Conservation (phyloP, 1,140 invertebrate genomes). For the Eueides isabella region DNA sequence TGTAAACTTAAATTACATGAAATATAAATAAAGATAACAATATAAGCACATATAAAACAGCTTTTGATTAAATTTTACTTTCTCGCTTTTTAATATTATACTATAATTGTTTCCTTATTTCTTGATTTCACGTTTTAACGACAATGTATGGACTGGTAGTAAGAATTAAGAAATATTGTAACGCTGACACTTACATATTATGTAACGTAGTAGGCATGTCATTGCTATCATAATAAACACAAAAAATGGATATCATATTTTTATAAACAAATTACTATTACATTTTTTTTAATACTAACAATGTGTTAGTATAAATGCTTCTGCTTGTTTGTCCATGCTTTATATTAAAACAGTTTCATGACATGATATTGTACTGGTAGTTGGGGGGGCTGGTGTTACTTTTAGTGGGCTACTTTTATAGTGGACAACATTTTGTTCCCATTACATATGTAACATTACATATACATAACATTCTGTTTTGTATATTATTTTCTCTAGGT, state of each 20-base stretch:
- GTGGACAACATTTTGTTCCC: no score
- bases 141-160: neutral
- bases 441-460: no score
- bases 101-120: conserved; percentile 4
- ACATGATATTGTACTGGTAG: no score
- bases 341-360: no score
- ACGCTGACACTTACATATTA: neutral
- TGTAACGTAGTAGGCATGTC: neutral
- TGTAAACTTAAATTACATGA: conserved; percentile 15
- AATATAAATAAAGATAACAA: conserved; percentile 9
- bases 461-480: no score
- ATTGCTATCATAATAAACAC: neutral
- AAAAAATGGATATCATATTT: neutral
- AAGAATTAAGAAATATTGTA: neutral
- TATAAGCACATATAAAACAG: neutral
- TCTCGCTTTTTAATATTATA: neutral
- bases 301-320: no score
- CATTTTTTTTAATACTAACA: neutral
- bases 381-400: no score
- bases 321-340: no score
- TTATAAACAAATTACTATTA: neutral
- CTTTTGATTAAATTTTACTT: neutral
- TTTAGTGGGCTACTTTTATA: no score
- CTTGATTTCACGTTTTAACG: neutral
- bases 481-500: no score